Percentiles rank a stretch among this genome's conserved stretches.
These are phyloP conservation scores for Brachyhypopomus gauderio DNA, from an alignment of 2,113 vertebrate species.

Conservation along the genomic window DNA sequence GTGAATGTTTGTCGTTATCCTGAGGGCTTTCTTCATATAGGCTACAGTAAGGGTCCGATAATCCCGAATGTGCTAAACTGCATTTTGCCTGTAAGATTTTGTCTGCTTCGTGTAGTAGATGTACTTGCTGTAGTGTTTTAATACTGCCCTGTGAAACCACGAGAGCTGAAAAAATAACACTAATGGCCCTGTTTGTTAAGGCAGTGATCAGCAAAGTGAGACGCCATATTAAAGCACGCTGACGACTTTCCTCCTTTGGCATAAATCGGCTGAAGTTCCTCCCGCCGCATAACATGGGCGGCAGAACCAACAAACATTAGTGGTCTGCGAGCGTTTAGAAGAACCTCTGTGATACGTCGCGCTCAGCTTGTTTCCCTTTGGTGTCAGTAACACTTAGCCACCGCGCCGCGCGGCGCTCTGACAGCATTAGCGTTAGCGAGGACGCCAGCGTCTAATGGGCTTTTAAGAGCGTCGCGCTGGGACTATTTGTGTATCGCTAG, in stretches of 20 bases:
- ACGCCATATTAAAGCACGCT: conserved; percentile 7
- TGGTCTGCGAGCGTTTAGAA: conserved; percentile 61
- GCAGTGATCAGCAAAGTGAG: not conserved
- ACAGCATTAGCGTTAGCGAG: conserved; percentile 54
- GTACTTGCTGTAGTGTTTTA: too few species aligned
- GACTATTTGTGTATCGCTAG: conserved; percentile 75
- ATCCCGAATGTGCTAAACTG: too few species aligned
- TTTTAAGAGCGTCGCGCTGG: conserved; percentile 70
- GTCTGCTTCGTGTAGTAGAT: too few species aligned
- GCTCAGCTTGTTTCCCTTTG: conserved; percentile 68
- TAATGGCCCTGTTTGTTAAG: not conserved
- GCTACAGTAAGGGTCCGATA: not conserved
- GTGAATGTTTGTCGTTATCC: not conserved
- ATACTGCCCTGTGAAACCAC: too few species aligned
- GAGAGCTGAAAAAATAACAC: too few species aligned
- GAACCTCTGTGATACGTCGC: conserved; percentile 55
- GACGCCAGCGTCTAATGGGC: conserved; percentile 70
- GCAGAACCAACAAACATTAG: conserved; percentile 73
- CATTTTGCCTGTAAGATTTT: too few species aligned
- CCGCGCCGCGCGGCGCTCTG: conserved; percentile 64
- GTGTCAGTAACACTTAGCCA: conserved; percentile 72
- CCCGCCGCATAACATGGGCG: conserved; percentile 62
- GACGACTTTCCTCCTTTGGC: not conserved
- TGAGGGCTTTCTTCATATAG: not conserved
- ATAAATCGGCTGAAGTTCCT: conserved; percentile 43